phyloP scores from a whole-genome alignment of 2,113 vertebrate species.

The Apteryx mantelli region DNA sequence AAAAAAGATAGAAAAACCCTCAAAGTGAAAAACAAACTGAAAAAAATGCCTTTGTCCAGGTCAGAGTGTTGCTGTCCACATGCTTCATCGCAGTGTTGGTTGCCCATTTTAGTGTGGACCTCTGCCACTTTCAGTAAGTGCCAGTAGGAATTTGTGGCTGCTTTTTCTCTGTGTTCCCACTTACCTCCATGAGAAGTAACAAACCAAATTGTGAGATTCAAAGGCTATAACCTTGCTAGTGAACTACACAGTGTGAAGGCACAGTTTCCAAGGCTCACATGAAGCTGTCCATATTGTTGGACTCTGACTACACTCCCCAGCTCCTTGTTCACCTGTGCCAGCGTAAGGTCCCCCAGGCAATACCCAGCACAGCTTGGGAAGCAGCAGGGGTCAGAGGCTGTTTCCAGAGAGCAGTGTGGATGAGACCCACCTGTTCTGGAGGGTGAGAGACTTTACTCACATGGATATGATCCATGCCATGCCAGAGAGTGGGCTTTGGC shows the following conservation, averaged over 20 bases:
- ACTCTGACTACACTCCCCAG: fast-evolving
- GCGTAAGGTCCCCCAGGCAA: fast-evolving
- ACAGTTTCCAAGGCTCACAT: not conserved
- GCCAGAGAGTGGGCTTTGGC: not conserved
- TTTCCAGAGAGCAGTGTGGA: not conserved
- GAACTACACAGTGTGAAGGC: not conserved
- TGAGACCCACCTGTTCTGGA: not conserved
- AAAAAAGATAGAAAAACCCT: not conserved
- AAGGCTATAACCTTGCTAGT: not conserved
- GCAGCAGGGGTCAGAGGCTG: not conserved
- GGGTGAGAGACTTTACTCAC: fast-evolving
- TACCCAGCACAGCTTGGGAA: no score
- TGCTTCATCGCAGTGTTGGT: fast-evolving
- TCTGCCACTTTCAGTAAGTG: not conserved
- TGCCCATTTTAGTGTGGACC: not conserved
- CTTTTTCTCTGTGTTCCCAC: not conserved
- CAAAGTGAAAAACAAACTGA: not conserved
- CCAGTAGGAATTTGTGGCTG: not conserved
- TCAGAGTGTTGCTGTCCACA: not conserved
- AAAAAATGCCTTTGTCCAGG: not conserved
- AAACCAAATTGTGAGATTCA: not conserved
- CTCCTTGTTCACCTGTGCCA: not conserved
- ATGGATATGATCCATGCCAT: fast-evolving
- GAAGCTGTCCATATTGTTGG: not conserved
- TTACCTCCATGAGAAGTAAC: not conserved